phyloP scores from a whole-genome alignment of 2,797 vertebrate species.

The Hafferia zeledoni region DNA sequence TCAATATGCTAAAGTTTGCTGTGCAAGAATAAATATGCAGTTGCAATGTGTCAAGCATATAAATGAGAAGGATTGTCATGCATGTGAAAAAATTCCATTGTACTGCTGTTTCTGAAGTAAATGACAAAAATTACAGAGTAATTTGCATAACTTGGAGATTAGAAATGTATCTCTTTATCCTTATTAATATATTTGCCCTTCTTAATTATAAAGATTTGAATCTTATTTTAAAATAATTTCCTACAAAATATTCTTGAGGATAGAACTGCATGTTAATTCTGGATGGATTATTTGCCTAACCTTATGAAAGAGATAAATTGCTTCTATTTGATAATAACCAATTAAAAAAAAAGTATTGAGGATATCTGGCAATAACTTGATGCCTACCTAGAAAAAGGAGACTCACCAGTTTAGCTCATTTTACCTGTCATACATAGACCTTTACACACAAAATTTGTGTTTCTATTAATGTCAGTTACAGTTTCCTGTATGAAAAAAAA shows the following conservation, averaged over 20 bases:
- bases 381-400: constrained; percentile 20
- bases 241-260: constrained; percentile 75
- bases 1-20: constrained; percentile 18
- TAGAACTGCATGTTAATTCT: constrained; percentile 76
- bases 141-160: constrained; percentile 82
- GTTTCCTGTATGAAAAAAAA: not conserved
- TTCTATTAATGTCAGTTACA: constrained; percentile 31
- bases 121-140: constrained; percentile 77
- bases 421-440: constrained; percentile 3
- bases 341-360: constrained; percentile 10
- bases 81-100: constrained; percentile 71
- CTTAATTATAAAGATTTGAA: constrained; percentile 86
- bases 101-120: constrained; percentile 76
- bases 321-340: constrained; percentile 71
- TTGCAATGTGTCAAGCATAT: constrained; percentile 54
- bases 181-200: constrained; percentile 82
- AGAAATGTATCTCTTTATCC: constrained; percentile 81
- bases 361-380: constrained; percentile 58
- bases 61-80: constrained; percentile 59
- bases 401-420: constrained; percentile 34
- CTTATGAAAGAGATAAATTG: constrained; percentile 72
- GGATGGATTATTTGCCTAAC: constrained; percentile 72
- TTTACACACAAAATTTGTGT: constrained; percentile 29
- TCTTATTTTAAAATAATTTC: constrained; percentile 79
- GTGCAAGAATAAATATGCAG: constrained; percentile 18